Evolutionary conservation across 2,888 invertebrate genomes (phyloP), one percentile per base, ranked within the genome.

Genomic region (Rhogogaster chlorosoma): DNA sequence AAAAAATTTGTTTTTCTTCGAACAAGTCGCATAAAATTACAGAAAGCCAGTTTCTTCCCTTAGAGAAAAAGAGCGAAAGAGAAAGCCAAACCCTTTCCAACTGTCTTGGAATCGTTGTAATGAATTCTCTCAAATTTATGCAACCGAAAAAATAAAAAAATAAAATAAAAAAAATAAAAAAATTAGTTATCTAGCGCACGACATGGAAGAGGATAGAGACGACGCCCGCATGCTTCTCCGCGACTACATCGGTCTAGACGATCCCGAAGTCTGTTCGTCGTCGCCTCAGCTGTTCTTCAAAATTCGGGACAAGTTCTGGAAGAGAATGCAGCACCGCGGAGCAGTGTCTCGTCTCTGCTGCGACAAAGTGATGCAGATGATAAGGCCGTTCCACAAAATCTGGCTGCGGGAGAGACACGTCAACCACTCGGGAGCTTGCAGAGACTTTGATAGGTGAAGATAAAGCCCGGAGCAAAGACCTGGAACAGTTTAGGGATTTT

Each of bases 201-300:
- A 95, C 87, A 94, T 95, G 93, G 95, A 95, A 88, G 95, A 95
- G 90, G 95, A 95, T 88, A 94, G 95, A 64, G 94, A 95, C 78
- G 94, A 94, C 78, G 88, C 93, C 22, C 94, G 94, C 88, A 93
- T 92, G 87, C 93, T 94, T 84, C 93, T 95, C 73, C 71, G 89
- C 53, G 75, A 87, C 12, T 57, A 93, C 94, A 93, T 10, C 95
- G 94, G 94, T 93, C 92, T 53, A 89, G 93, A 45, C 92, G 93
- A 75, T 86, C 64, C 84, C 71, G 61, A 86, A 22, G 82, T 70
- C 61, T 84, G 26, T 84, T 85, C 82, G 73, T 90, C 73, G 90
- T 88, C 85, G 89, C 89, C 85, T 89, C 90, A 0, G 84, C 87
- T 29, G 88, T 91, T 90, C 88, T 93, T 87, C 92, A 93, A 89